phyloP scores from a whole-genome alignment of 2,113 vertebrate genomes.

The Tachycineta bicolor region DNA sequence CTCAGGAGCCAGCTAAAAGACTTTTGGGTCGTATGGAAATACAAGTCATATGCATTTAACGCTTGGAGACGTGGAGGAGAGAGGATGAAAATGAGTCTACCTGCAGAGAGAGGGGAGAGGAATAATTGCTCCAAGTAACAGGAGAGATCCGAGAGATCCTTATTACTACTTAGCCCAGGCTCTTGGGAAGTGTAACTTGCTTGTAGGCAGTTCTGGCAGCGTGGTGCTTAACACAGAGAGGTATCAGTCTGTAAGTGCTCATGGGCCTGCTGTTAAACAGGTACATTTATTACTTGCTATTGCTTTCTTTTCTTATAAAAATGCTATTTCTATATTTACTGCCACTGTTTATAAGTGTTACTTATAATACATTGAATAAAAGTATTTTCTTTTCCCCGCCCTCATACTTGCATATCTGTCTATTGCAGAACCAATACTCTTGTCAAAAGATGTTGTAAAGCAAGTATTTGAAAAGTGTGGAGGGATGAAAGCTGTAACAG shows the following conservation, averaged over 20 bases:
- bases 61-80: background rate
- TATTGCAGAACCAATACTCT: background rate
- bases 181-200: background rate
- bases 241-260: background rate
- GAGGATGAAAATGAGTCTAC: background rate
- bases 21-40: background rate
- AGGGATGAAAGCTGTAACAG: background rate
- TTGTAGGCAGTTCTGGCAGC: background rate
- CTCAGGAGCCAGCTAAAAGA: background rate
- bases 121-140: background rate
- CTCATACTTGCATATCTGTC: background rate
- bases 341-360: background rate
- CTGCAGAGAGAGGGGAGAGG: background rate
- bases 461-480: background rate
- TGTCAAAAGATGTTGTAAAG: background rate
- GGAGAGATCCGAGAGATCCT: background rate
- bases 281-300: background rate
- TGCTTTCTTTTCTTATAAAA: background rate
- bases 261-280: background rate
- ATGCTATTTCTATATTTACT: background rate
- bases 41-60: background rate
- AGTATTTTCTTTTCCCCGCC: background rate
- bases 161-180: background rate
- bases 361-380: background rate
- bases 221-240: background rate